Evolutionary conservation across 2,113 vertebrate genomes (phyloP).

Genomic region (Pelusios castaneus): DNA sequence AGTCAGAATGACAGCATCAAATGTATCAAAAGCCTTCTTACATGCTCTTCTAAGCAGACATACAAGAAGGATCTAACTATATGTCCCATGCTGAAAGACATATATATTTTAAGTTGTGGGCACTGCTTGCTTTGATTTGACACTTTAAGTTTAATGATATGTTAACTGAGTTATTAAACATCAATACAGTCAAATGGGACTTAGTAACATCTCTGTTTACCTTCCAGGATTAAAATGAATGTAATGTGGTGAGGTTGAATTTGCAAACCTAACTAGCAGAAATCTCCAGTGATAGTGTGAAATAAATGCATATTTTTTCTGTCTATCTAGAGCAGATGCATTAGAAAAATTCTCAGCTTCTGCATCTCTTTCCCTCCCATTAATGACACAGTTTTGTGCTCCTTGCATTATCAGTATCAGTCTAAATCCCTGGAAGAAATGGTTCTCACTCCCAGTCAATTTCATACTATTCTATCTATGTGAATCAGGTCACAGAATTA

Average conservation of each 20-base stretch:
- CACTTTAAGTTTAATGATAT: background rate
- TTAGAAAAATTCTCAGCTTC: background rate
- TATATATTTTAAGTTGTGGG: background rate
- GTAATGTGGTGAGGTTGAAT: background rate
- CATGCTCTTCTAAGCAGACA: background rate
- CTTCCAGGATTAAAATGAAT: background rate
- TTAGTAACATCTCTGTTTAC: background rate
- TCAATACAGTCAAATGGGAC: background rate
- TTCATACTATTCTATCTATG: background rate
- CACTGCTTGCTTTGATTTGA: background rate
- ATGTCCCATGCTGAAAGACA: background rate
- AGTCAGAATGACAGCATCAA: background rate
- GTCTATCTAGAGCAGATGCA: background rate
- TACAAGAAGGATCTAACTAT: background rate
- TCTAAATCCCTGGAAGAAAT: background rate
- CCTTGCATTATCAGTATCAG: background rate
- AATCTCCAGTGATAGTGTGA: background rate
- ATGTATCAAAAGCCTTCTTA: background rate
- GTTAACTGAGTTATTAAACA: background rate
- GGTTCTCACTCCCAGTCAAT: background rate
- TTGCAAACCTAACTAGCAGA: background rate
- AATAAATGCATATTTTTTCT: rapidly evolving
- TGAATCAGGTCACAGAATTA: background rate
- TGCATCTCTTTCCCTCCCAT: background rate
- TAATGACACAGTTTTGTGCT: background rate